Evolutionary conservation across 2,888 invertebrate genomes (phyloP).

Genomic region (Sphaeridia pumilis): DNA sequence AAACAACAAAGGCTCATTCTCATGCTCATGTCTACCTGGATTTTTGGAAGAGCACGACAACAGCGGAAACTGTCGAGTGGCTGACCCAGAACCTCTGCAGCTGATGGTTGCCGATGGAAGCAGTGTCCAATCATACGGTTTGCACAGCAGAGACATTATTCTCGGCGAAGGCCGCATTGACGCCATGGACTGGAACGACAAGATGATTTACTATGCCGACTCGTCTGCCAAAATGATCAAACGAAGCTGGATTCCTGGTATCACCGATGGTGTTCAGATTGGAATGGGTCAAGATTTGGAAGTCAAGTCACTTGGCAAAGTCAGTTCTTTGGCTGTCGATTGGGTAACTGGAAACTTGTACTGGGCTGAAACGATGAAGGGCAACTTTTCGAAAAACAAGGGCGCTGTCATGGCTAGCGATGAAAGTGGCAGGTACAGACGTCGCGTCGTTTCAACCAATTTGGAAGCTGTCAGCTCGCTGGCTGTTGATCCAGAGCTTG

Average conservation of each 20-base stretch:
- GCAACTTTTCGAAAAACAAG: conserved; percentile 41
- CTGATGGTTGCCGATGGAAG: conserved; percentile 70
- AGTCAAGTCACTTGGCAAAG: conserved; percentile 45
- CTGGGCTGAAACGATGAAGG: conserved; percentile 75
- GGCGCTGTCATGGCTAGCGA: conserved; percentile 69
- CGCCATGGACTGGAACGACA: conserved; percentile 74
- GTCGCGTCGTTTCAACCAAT: conserved; percentile 62
- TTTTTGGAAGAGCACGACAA: conserved; percentile 61
- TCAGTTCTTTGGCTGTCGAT: conserved; percentile 81
- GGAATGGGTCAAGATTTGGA: conserved; percentile 78
- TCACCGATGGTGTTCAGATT: conserved; percentile 59
- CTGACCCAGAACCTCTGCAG: conserved; percentile 51
- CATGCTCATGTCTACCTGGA: conserved; percentile 74
- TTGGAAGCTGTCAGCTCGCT: conserved; percentile 79
- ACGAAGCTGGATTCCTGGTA: conserved; percentile 75
- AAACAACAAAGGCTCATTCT: conserved; percentile 80
- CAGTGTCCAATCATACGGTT: conserved; percentile 64
- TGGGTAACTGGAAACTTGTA: conserved; percentile 89
- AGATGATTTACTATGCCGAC: conserved; percentile 93
- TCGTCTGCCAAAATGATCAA: conserved; percentile 80
- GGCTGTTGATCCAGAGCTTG: conserved; percentile 72
- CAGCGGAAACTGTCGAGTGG: conserved; percentile 70
- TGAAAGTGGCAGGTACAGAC: conserved; percentile 75
- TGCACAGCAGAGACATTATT: conserved; percentile 53
- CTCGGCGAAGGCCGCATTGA: conserved; percentile 77